Conservation (phyloP, 2,888 invertebrate genomes). For the Phorcus lineatus region DNA sequence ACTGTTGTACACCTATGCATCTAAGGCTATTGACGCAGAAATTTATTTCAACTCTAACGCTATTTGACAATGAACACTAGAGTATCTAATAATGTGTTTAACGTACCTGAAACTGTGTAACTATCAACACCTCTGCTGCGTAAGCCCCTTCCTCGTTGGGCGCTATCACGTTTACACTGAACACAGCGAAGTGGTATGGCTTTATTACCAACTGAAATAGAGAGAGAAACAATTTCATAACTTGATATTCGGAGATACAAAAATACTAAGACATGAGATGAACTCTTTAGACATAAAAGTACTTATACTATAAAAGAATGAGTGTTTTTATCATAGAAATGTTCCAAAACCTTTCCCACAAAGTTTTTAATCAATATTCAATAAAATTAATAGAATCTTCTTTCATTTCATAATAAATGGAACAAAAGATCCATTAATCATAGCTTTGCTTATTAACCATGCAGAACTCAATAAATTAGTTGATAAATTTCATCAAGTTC, state of each 20-base stretch:
- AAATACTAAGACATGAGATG: not conserved
- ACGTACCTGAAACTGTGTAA: constrained; percentile 79
- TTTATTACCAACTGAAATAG: constrained; percentile 70
- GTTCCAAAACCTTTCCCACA: no score
- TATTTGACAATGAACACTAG: no score
- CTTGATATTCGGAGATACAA: not conserved
- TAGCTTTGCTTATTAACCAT: not conserved
- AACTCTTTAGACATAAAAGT: not conserved
- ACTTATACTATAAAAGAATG: not conserved
- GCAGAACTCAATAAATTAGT: no score
- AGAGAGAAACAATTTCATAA: constrained; percentile 18
- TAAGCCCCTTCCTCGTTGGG: constrained; percentile 83
- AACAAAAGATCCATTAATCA: not conserved
- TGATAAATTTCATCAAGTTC: no score
- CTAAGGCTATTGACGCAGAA: no score
- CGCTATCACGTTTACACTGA: constrained; percentile 83
- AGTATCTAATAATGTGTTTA: no score
- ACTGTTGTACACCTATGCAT: no score
- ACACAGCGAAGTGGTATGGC: constrained; percentile 80
- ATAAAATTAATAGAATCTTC: no score
- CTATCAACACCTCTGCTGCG: constrained; percentile 83
- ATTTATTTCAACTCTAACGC: no score
- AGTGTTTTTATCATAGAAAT: no score
- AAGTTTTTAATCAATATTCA: no score
- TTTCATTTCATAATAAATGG: not conserved